Evolutionary conservation across 1,140 invertebrate genomes (phyloP), one percentile per base, ranked within the genome.

Genomic region (Antheraea mylitta): DNA sequence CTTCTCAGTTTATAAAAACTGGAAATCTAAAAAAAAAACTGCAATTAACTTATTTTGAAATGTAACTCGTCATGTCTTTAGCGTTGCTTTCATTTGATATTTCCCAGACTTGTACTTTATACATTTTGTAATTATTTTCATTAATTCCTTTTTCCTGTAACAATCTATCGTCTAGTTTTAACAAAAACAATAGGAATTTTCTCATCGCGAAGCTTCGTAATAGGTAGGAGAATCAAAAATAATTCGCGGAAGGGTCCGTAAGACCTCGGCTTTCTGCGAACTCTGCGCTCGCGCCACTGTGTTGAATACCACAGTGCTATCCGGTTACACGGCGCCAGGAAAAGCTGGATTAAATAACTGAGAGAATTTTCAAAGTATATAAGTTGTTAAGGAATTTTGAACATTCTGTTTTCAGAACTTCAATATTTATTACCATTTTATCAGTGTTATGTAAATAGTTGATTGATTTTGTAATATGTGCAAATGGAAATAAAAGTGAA

Each of bases 201-300:
- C 64, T 19, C 64, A 65, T 65, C 42, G 48, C 64, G 64, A 65
- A 38, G 64, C 45, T 53, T 16, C 45, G 0, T 71, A 69, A 66
- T 70, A 67, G 67, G 71, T 69, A 69, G 70, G 19, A 48, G 58
- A 42, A 11, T 66, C 72, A 68, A 70, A 67, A 77, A 69, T 71
- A 64, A 70, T 81, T 76, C 79, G 74, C 60, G 69, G 77, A 81
- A 81, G 74, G 73, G 19, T 6, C 63, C 66, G 16, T 9, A 66
- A 71, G 72, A 72, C 68, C 72, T 71, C 36, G 3, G 61, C 1
- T 10, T 78, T 80, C 76, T 42, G 19, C 42, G 78, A 78, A 80
- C 16, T 22, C 19, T 30, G 59, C 70, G 72, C 74, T 62, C 64
- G 71, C 68, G 68, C 69, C 13, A 62, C 69, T 18, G 58, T 66